Evolutionary conservation across 2,797 vertebrate genomes (phyloP).

Genomic region (Tenualosa thibaudeaui): DNA sequence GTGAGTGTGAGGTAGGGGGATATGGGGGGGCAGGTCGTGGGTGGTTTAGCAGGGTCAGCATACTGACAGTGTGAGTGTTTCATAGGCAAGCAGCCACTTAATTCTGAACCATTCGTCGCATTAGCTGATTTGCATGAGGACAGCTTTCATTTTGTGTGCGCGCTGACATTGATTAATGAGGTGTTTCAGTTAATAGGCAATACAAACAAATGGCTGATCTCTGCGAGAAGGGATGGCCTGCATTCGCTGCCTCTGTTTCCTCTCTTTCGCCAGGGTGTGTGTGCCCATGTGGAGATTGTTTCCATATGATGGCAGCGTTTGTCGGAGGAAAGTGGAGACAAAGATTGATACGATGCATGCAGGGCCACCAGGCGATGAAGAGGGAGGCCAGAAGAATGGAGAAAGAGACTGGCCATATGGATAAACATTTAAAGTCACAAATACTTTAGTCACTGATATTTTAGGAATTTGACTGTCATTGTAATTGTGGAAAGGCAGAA

Average conservation of each 20-base stretch:
- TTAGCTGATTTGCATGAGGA: constrained; percentile 83
- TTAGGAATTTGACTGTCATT: background rate
- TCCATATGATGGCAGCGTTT: constrained; percentile 77
- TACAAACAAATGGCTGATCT: constrained; percentile 81
- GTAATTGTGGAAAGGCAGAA: background rate
- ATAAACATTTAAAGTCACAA: constrained; percentile 22
- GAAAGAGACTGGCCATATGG: background rate
- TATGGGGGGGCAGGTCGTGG: constrained; percentile 66
- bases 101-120: constrained; percentile 80
- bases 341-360: constrained; percentile 66
- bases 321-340: constrained; percentile 71
- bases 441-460: no score
- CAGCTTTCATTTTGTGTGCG: constrained; percentile 82
- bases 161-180: constrained; percentile 82
- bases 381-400: background rate
- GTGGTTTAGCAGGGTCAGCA: constrained; percentile 79
- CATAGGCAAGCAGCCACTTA: constrained; percentile 81
- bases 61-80: constrained; percentile 78
- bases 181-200: constrained; percentile 84
- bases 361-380: background rate
- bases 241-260: constrained; percentile 75
- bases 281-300: constrained; percentile 72
- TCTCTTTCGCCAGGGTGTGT: constrained; percentile 58
- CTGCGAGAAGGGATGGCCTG: constrained; percentile 81
- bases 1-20: background rate